A percentile compares a stretch with the other conserved stretches of the same genome.
These are phyloP conservation scores for Cinclus mexicanus DNA, from an alignment of 2,113 vertebrate species.

Conservation along the genomic window DNA sequence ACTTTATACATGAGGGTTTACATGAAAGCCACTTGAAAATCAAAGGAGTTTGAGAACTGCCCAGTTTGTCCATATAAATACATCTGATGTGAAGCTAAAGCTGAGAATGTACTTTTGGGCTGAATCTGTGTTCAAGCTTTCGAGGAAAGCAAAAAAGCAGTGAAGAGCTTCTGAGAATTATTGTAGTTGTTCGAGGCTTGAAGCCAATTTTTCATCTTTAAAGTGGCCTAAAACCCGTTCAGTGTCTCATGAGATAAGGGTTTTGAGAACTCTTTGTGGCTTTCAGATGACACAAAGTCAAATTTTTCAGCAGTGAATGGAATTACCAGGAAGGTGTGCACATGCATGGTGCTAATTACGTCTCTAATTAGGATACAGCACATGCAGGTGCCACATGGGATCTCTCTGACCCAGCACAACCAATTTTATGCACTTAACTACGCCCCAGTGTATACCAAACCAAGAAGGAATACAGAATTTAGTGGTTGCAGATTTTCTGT, in stretches of 20 bases:
- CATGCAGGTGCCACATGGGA: not conserved
- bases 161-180: not conserved
- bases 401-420: not conserved
- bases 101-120: not conserved
- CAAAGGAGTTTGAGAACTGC: not conserved
- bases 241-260: not conserved
- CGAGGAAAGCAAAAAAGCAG: not conserved
- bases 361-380: not conserved
- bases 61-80: not conserved
- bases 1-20: not conserved
- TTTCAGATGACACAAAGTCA: not conserved
- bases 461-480: not conserved
- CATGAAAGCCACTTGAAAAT: not conserved
- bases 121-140: not conserved
- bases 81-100: not conserved
- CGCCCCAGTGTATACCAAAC: not conserved
- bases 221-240: not conserved
- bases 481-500: not conserved
- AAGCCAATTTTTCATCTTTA: not conserved
- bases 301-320: not conserved
- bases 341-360: accelerated
- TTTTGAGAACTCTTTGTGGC: not conserved
- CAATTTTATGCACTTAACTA: not conserved
- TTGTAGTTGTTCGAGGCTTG: not conserved
- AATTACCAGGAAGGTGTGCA: not conserved